Evolutionary conservation across 2,797 vertebrate genomes (phyloP), one percentile per base, ranked within the genome.

Genomic region (Muraenolepis orangiensis): DNA sequence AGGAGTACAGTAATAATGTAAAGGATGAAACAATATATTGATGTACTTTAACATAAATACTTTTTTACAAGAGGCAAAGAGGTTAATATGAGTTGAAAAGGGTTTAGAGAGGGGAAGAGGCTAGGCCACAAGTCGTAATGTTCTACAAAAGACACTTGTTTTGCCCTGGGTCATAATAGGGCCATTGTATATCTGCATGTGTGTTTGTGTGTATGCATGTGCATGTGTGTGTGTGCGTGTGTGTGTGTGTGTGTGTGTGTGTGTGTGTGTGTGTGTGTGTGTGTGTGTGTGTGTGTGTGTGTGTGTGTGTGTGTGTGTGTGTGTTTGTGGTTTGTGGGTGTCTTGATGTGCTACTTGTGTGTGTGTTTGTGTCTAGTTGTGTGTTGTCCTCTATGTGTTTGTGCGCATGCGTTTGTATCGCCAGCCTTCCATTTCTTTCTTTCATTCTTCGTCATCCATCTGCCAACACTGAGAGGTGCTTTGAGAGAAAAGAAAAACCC

Each of bases 391-490:
- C 32, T 34, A 34, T 34, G 32, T 34, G 32, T 34, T 34, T 80
- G 40, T 78, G 66, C 81, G 71, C 66, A 6, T 71, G 18, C 77
- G 82, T 78, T 76, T 78, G 74, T 76, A 71, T 51, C 68, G 74
- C 84, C 85, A 73, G 79, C 83, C 84, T 74, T 70, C 78, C 85
- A 72, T 31, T 79, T 81, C 73, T 82, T 69, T 71, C 18, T 71
- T 77, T 69, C 80, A 80, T 80, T 82, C 84, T 81, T 85, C 79
- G 88, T 81, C 83, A 84, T 82, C 86, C 78, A 88, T 90, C 86
- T 88, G 87, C 85, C 80, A 81, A 80, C 80, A 78, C 76, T 86
- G 82, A 88, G 83, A 85, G 84, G 86, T 70, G 36, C 81, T 67
- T 57, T 88, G 83, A 91, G 77, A 84, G 79, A 82, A 16, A 57